A percentile compares a stretch with the other conserved stretches of the same genome.
phyloP scores from a whole-genome alignment of 2,113 vertebrate genomes.

The Phylloscopus whistleri region DNA sequence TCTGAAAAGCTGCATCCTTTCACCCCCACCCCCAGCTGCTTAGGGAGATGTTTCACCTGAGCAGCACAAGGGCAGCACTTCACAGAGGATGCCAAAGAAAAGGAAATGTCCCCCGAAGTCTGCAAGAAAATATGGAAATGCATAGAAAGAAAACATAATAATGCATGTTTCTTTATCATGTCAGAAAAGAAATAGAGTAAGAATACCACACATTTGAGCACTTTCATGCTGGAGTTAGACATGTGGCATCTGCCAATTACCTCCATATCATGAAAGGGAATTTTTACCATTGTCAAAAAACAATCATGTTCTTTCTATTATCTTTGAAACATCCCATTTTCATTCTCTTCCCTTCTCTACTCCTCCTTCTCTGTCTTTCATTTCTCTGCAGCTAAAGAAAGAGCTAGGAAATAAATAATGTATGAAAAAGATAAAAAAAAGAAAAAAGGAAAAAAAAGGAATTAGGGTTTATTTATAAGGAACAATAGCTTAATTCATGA shows the following conservation, averaged over 20 bases:
- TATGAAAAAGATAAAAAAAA: too few species aligned
- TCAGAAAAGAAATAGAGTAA: not conserved
- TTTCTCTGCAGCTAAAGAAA: not conserved
- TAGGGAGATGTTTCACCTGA: not conserved
- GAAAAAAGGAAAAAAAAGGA: not conserved
- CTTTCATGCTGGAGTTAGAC: not conserved
- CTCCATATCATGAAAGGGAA: not conserved
- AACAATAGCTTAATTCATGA: conserved; percentile 48
- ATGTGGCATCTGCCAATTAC: not conserved
- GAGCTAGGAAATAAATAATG: conserved; percentile 38
- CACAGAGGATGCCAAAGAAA: not conserved
- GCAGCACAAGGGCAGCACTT: not conserved
- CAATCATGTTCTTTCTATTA: not conserved
- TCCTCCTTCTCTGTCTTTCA: not conserved
- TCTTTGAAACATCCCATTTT: not conserved
- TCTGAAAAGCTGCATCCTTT: not conserved
- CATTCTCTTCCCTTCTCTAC: not conserved
- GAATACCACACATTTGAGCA: not conserved
- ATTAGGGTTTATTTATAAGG: conserved; percentile 3
- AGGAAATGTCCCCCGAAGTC: not conserved
- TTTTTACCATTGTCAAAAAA: not conserved
- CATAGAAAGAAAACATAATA: rapidly evolving
- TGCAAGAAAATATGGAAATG: not conserved
- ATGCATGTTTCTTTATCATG: not conserved
- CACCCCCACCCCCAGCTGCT: not conserved